Percentiles rank a stretch among this genome's conserved stretches.
These are phyloP conservation scores for Folsomia candida DNA, from an alignment of 2,888 invertebrate species.

Conservation along the genomic window DNA sequence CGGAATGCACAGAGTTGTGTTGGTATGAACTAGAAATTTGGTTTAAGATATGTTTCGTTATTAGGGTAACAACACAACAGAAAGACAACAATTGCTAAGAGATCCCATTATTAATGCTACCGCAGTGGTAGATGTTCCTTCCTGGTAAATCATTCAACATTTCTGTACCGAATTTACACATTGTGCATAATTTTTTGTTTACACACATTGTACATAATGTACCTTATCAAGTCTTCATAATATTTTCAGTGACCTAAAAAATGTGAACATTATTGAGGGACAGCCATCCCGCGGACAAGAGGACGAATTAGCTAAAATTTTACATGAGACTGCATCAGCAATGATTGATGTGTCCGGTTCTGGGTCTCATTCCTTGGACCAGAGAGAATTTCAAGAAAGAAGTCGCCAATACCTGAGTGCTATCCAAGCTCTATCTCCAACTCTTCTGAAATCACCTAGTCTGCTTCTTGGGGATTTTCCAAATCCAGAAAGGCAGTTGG, in stretches of 20 bases:
- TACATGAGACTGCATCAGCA: slow-evolving; percentile 50
- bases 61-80: slow-evolving; percentile 41
- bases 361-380: slow-evolving; percentile 49
- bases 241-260: slow-evolving; percentile 28
- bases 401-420: slow-evolving; percentile 48
- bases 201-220: too few relatives aligned
- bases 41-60: too few relatives aligned
- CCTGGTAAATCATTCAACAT: too few relatives aligned
- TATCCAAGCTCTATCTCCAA: slow-evolving; percentile 45
- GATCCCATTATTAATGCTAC: slow-evolving; percentile 47
- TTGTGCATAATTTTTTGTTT: too few relatives aligned
- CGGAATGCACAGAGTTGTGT: too few relatives aligned
- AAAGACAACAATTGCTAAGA: slow-evolving; percentile 40
- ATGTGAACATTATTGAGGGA: slow-evolving; percentile 20
- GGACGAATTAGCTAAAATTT: slow-evolving; percentile 49
- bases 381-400: slow-evolving; percentile 50
- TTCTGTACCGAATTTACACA: too few relatives aligned
- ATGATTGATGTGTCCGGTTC: slow-evolving; percentile 51
- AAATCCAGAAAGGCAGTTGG: slow-evolving; percentile 49
- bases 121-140: slow-evolving; percentile 45
- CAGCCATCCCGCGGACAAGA: slow-evolving; percentile 46
- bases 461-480: slow-evolving; percentile 47
- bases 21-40: too few relatives aligned
- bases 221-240: too few relatives aligned
- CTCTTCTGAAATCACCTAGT: slow-evolving; percentile 40